These are phyloP conservation scores for Catagonus wagneri DNA, from an alignment of 2,113 vertebrate species.

Conservation along the genomic window DNA sequence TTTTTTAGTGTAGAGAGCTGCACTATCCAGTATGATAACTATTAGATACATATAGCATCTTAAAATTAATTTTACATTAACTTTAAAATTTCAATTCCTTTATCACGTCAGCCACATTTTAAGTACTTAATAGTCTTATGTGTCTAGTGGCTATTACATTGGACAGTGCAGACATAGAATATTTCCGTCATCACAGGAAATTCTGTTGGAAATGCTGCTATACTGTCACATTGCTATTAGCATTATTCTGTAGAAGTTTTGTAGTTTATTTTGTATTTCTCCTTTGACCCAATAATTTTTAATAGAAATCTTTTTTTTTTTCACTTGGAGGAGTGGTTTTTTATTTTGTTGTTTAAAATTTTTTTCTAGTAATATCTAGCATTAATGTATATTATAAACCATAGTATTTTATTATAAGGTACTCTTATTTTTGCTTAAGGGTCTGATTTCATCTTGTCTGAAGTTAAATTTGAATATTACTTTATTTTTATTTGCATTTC, in stretches of 20 bases:
- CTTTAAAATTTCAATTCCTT: not conserved
- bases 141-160: not conserved
- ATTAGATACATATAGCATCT: not conserved
- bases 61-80: not conserved
- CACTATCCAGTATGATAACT: not conserved
- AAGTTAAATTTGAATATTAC: not conserved
- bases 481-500: slow-evolving; percentile 19
- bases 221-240: not conserved
- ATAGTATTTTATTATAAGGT: not conserved
- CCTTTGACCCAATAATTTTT: not conserved
- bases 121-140: not conserved
- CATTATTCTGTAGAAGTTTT: slow-evolving; percentile 17
- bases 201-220: not conserved
- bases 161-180: not conserved
- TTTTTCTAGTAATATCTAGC: not conserved
- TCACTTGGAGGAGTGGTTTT: not conserved
- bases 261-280: not conserved
- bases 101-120: not conserved
- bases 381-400: not conserved
- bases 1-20: not conserved
- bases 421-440: not conserved
- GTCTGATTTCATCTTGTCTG: not conserved
- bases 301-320: not conserved
- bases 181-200: not conserved
- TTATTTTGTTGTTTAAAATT: not conserved